Base-by-base conservation (phyloP, 2,888 invertebrate genomes). In the Catonia carolina region DNA sequence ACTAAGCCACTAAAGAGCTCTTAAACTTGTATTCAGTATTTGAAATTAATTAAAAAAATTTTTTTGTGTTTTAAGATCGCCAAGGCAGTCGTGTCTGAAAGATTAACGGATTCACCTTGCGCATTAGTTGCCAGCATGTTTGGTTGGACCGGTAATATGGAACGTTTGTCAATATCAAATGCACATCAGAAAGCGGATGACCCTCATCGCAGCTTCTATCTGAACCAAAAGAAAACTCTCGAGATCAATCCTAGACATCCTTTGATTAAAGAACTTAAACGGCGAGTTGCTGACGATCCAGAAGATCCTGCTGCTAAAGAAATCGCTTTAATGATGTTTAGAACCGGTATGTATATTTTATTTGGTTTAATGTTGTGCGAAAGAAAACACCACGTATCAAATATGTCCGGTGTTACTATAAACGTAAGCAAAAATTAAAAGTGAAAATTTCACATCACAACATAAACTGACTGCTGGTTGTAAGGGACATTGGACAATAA, bases 81-180 rank as follows among this genome's bases (percentile, higher is more conserved):
- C 58, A 93, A 90, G 73, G 91, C 89, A 1, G 77, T 81, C 53
- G 78, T 97, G 20, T 96, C 96, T 2, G 90, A 95, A 66, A 82
- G 96, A 56, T 78, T 98, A 57, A 83, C 86, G 59, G 86, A 85
- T 68, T 96, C 97, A 6, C 98, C 98, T 0, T 96, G 95, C 73
- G 98, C 96, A 52, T 79, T 99, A 52, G 94, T 97, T 48, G 98
- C 98, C 63, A 89, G 91, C 59, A 86, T 90, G 78, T 98, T 94
- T 75, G 97, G 97, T 65, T 98, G 97, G 97, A 96, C 97, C 67
- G 98, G 97, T 68, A 98, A 98, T 75, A 98, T 99, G 98, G 98
- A 98, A 77, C 82, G 98, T 50, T 82, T 98, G 63, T 95, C 97
- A 61, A 75, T 89, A 62, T 89, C 90, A 47, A 98, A 99, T 75